A percentile compares a stretch with the other conserved stretches of the same genome.
Evolutionary conservation across 2,797 vertebrate genomes (phyloP).

Genomic region (Alcedo atthis): DNA sequence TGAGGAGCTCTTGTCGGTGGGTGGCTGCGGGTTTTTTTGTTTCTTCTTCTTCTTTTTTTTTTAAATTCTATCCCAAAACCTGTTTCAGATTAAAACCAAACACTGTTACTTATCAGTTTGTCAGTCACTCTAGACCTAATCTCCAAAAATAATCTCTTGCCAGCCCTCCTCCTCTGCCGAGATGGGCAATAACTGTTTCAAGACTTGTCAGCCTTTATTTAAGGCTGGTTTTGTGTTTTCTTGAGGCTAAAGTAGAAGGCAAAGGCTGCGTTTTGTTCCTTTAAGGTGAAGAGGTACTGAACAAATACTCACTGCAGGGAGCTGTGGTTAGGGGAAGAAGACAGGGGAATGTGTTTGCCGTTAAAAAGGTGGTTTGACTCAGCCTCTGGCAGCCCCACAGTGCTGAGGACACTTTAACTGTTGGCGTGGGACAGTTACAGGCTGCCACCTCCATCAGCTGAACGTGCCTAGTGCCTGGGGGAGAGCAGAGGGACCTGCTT

Average conservation of each 20-base stretch:
- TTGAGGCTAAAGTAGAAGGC: conserved; percentile 18
- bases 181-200: conserved; percentile 71
- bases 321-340: neutral
- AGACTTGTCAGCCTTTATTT: conserved; percentile 69
- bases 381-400: conserved; percentile 53
- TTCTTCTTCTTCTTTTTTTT: neutral
- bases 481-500: too few relatives aligned
- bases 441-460: accelerated
- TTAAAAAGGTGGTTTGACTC: conserved; percentile 51
- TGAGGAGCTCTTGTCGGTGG: neutral
- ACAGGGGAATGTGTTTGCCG: neutral
- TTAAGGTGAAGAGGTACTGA: conserved; percentile 33
- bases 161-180: conserved; percentile 8
- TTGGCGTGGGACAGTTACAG: neutral
- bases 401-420: conserved; percentile 54
- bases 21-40: neutral
- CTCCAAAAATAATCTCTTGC: conserved; percentile 63
- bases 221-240: conserved; percentile 43
- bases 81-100: conserved; percentile 62
- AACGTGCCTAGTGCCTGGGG: accelerated
- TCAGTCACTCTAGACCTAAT: conserved; percentile 46
- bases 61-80: conserved; percentile 28
- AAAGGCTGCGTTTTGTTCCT: conserved; percentile 45
- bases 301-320: neutral
- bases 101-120: conserved; percentile 25